phyloP scores from a whole-genome alignment of 1,140 invertebrate genomes.

The Drosophila sucinea region DNA sequence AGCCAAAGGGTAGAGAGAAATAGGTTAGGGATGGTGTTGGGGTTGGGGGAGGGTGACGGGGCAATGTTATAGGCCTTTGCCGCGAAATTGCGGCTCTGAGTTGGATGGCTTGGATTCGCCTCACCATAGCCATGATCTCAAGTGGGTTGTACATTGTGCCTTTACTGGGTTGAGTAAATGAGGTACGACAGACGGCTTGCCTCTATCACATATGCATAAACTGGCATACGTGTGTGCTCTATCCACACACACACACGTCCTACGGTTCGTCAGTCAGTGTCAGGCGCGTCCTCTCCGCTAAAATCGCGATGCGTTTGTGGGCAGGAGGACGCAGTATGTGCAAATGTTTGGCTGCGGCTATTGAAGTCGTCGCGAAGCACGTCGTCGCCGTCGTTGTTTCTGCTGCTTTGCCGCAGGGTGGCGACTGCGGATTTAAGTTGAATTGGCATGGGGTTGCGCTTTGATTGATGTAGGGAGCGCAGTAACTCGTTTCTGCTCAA shows the following conservation, averaged over 20 bases:
- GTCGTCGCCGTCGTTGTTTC: constrained; percentile 22
- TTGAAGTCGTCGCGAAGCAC: constrained; percentile 18
- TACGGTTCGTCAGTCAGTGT: constrained; percentile 58
- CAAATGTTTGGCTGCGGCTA: constrained; percentile 39
- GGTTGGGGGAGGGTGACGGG: not conserved
- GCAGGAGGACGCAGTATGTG: constrained; percentile 28
- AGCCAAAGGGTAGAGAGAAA: constrained; percentile 25
- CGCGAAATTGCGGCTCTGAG: constrained; percentile 53
- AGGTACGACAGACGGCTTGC: constrained; percentile 22
- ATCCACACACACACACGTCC: constrained; percentile 32
- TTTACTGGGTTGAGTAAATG: constrained; percentile 29
- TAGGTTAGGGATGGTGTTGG: not conserved
- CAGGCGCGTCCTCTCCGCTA: constrained; percentile 48
- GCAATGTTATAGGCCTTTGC: constrained; percentile 28
- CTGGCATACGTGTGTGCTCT: constrained; percentile 22
- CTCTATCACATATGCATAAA: constrained; percentile 40
- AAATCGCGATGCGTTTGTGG: constrained; percentile 49
- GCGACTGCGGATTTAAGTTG: constrained; percentile 59
- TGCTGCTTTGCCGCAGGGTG: constrained; percentile 61
- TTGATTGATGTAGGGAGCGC: constrained; percentile 54
- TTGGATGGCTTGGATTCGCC: constrained; percentile 34
- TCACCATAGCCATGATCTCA: constrained; percentile 68
- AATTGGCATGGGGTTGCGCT: constrained; percentile 58
- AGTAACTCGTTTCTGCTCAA: constrained; percentile 40
- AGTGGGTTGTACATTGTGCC: constrained; percentile 67